These are phyloP conservation scores for Meiosimyza decipiens DNA, from an alignment of 2,888 invertebrate genomes.

Conservation along the genomic window DNA sequence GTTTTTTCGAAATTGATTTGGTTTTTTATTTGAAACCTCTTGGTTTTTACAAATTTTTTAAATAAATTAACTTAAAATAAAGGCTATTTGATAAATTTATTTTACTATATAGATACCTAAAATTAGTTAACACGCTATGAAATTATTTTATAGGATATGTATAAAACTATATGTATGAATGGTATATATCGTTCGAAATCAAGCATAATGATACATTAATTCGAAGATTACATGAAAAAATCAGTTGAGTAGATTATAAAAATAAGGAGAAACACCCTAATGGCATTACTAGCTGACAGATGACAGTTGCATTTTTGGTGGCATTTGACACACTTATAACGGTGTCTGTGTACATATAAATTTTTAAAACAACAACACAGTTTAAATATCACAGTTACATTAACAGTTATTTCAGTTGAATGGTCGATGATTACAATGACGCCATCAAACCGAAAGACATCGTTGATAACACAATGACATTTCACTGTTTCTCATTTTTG, in stretches of 20 bases:
- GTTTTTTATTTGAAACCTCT: background rate
- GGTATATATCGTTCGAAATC: background rate
- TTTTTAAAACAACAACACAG: conserved; percentile 14
- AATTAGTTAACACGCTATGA: conserved; percentile 27
- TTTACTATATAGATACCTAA: background rate
- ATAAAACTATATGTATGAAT: background rate
- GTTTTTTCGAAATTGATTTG: background rate
- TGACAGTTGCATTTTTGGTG: no score
- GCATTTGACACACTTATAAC: no score
- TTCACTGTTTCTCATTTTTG: background rate
- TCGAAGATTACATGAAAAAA: no score
- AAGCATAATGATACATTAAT: background rate
- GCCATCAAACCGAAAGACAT: background rate
- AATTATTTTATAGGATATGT: background rate
- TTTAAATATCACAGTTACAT: conserved; percentile 32
- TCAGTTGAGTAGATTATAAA: no score
- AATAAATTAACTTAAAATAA: background rate
- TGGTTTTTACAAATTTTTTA: background rate
- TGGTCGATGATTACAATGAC: background rate
- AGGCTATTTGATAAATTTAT: no score
- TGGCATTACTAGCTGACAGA: no score
- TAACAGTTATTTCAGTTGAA: background rate
- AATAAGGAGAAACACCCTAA: no score
- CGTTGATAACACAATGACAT: background rate
- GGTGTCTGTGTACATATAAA: background rate